Evolutionary conservation across 2,888 invertebrate species (phyloP), one percentile per base, ranked within the genome.

Genomic region (Hydrotaea diabolus): DNA sequence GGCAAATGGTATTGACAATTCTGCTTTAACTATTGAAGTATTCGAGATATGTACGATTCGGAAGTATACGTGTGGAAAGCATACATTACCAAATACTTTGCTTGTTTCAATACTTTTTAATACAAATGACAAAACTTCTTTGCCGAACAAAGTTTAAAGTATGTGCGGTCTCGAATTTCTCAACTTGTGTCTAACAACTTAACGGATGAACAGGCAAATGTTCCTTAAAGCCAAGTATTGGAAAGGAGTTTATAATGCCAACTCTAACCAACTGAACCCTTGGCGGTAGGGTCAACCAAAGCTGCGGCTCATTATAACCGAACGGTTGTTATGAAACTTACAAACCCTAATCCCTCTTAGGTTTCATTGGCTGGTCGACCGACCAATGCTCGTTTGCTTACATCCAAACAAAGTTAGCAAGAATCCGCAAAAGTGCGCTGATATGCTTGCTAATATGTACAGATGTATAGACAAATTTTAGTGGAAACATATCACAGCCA

Each of bases 301-400:
- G 43, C 43, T 43, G 43, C 13, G 43, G 43, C 13, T 13, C 59
- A 26, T 26, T 26, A 2, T 15, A 59, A 59, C 59, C 59, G 26
- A 23, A 26, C 59, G n/a, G 26, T 59, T 59, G 19, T 59, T 59
- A 59, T 64, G 53, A 64, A 64, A 79, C 53, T 73, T 76, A 72
- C 17, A 72, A 26, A 59, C 71, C 62, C 36, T 81, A 81, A 81
- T 81, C 76, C 76, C 72, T 80, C 39, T 77, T 76, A 72, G 39
- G 43, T 81, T 81, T 72, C 43, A 23, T 26, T 26, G 59, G 59
- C 59, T 15, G 13, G 19, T 59, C 26, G 59, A 59, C n/a, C n/a
- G n/a, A n/a, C 11, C 26, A 2, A 26, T 4, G 19, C 26, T 59
- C 13, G 26, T 26, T 11, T 59, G 15, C 13, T 59, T 15, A 13